These are phyloP conservation scores for Pogonocherus hispidulus DNA, from an alignment of 2,888 invertebrate genomes.

Conservation along the genomic window DNA sequence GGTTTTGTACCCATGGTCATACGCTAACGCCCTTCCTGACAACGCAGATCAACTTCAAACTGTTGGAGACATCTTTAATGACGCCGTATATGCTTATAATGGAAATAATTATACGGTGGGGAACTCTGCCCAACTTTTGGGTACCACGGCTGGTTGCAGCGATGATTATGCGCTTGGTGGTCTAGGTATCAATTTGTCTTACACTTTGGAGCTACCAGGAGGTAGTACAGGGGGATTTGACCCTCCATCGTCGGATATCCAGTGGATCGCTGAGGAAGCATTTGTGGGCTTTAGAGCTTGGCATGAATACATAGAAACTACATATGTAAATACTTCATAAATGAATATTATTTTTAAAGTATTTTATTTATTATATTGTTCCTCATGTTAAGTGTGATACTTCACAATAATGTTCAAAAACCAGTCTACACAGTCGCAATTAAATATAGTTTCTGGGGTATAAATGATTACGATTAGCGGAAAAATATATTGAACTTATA, in stretches of 20 bases:
- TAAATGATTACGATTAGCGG: too few species aligned
- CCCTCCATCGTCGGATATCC: conserved; percentile 71
- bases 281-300: conserved; percentile 73
- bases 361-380: too few species aligned
- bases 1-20: conserved; percentile 79
- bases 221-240: conserved; percentile 72
- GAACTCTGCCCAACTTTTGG: conserved; percentile 65
- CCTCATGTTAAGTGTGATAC: too few species aligned
- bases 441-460: too few species aligned
- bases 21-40: conserved; percentile 70
- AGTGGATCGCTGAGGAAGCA: conserved; percentile 72
- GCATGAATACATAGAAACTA: conserved; percentile 62
- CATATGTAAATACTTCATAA: conserved; percentile 27
- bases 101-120: conserved; percentile 71
- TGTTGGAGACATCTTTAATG: conserved; percentile 67
- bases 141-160: conserved; percentile 75
- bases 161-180: conserved; percentile 76
- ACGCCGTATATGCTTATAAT: conserved; percentile 64
- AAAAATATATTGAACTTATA: too few species aligned
- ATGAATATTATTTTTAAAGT: conserved; percentile 22
- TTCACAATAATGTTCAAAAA: too few species aligned
- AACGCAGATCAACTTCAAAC: conserved; percentile 69
- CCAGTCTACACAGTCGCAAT: too few species aligned
- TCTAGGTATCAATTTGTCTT: conserved; percentile 72
- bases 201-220: conserved; percentile 77